Base-by-base conservation (phyloP, 2,113 vertebrate genomes). In the Nematolebias whitei region DNA sequence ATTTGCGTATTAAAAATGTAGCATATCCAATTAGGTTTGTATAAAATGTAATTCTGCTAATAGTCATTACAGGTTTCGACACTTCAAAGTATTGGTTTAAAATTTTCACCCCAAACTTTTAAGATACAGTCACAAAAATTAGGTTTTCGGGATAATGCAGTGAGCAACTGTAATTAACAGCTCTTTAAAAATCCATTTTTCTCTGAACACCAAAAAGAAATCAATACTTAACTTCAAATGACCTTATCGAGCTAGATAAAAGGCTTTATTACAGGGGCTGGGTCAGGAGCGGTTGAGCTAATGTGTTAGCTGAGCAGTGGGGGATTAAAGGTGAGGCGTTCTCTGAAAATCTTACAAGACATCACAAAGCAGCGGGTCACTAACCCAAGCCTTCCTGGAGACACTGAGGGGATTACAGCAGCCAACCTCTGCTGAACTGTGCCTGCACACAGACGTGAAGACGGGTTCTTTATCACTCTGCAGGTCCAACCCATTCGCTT, bases 401-500 rank as follows among this genome's bases (percentile, higher is more conserved):
- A 91, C 89, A 89, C 85, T 67, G 81, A 87, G 88, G 88, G 85
- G 88, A 92, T 91, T 91, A 92, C 91, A 87, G 80, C 90, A 91
- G 87, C 89, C 78, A 88, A 91, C 92, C 90, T 89, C 86, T 90
- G 82, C 65, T 92, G 87, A 93, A 92, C 89, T 76, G 82, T 76
- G 74, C 69, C 58, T 74, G 85, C 68, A 72, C 82, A 75, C 77
- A 87, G 87, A 85, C 78, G 63, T 85, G 92, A 94, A 84, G 93
- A 92, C 92, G 92, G 92, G 92, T 91, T 93, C 92, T 94, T 89
- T 76, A 93, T 94, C 94, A 94, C 94, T 95, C 94, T 93, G 93
- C 90, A 86, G 93, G 83, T 69, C 80, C 66, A 73, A 66, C 63
- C 65, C 52, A 44, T 84, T 81, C 84, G 64, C 82, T 91, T 93